A percentile compares a stretch with the other conserved stretches of the same genome.
These are phyloP conservation scores for Coelogynopora nodosa DNA, from an alignment of 2,888 invertebrate genomes.

Conservation along the genomic window DNA sequence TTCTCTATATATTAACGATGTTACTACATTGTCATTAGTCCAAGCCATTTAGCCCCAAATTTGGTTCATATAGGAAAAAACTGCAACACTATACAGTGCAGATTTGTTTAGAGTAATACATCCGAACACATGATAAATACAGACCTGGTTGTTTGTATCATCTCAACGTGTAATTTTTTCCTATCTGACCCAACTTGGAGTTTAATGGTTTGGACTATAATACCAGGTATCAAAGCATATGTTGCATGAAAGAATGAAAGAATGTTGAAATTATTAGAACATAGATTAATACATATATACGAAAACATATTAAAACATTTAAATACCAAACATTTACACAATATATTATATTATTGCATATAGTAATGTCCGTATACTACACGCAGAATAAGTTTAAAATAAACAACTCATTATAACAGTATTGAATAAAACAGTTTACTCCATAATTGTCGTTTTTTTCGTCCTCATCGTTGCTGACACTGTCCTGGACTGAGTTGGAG, in stretches of 20 bases:
- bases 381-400: neutral
- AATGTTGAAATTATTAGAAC: neutral
- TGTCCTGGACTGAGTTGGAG: conserved; percentile 23
- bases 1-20: too few relatives aligned
- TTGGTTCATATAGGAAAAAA: too few relatives aligned
- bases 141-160: neutral
- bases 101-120: conserved; percentile 15
- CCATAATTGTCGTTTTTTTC: neutral
- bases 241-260: too few relatives aligned
- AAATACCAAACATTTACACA: too few relatives aligned
- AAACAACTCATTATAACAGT: neutral
- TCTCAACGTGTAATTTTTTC: neutral
- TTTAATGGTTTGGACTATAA: conserved; percentile 11
- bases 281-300: too few relatives aligned
- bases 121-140: conserved; percentile 20
- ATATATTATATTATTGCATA: conserved; percentile 26
- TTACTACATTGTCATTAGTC: too few relatives aligned
- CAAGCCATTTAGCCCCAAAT: too few relatives aligned
- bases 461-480: neutral
- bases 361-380: conserved; percentile 15
- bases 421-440: neutral
- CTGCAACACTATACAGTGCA: too few relatives aligned
- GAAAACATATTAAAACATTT: too few relatives aligned
- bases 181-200: neutral
- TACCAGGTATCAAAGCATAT: too few relatives aligned